These are phyloP conservation scores for Hypocryptadius cinnamomeus DNA, from an alignment of 2,113 vertebrate species.

Conservation along the genomic window DNA sequence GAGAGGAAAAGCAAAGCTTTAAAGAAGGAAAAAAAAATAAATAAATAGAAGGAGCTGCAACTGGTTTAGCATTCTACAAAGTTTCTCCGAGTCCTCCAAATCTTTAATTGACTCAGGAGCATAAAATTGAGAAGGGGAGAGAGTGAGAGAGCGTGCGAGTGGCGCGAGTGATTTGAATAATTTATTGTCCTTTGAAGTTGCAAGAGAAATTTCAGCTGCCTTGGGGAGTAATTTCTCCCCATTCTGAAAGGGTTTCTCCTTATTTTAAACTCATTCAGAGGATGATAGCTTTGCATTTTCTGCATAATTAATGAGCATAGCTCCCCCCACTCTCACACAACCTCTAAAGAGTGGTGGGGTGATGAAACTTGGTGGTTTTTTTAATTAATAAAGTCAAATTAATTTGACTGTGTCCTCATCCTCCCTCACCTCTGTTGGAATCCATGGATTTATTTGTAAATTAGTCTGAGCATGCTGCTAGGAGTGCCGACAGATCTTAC, in stretches of 20 bases:
- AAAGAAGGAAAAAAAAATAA: neutral
- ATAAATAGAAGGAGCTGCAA: neutral
- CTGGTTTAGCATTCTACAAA: slow-evolving; percentile 53
- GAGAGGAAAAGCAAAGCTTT: slow-evolving; percentile 1
- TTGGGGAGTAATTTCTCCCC: slow-evolving; percentile 64
- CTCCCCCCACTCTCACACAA: neutral
- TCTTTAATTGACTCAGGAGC: slow-evolving; percentile 64
- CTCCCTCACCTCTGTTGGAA: neutral
- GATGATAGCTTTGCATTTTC: slow-evolving; percentile 53
- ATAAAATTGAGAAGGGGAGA: slow-evolving; percentile 45
- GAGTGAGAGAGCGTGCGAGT: slow-evolving; percentile 26
- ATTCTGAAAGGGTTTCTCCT: slow-evolving; percentile 61
- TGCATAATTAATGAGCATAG: slow-evolving; percentile 56
- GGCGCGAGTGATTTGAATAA: slow-evolving; percentile 75
- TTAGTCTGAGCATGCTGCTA: neutral
- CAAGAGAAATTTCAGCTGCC: slow-evolving; percentile 67
- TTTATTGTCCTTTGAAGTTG: slow-evolving; percentile 82
- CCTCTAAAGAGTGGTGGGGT: slow-evolving; percentile 3
- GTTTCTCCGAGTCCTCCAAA: slow-evolving; percentile 47
- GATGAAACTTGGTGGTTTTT: slow-evolving; percentile 35
- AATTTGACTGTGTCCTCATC: slow-evolving; percentile 17
- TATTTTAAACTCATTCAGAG: slow-evolving; percentile 56
- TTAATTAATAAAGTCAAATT: slow-evolving; percentile 58
- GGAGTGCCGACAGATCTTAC: neutral
- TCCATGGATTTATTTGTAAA: neutral